Base-by-base conservation (phyloP, 2,797 vertebrate species). In the Micrastur ruficollis region DNA sequence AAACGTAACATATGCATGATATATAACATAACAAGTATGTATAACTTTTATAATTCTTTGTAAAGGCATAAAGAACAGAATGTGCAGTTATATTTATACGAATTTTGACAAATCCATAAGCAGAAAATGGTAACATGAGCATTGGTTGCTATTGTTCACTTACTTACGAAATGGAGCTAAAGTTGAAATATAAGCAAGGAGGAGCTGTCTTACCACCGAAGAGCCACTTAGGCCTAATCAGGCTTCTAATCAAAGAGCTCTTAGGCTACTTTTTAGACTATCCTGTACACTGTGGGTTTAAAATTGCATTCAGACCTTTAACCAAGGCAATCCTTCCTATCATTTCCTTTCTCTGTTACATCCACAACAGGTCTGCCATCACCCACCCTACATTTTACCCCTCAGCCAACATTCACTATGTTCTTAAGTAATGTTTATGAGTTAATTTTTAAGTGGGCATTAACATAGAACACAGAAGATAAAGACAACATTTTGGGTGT, bases 1-100 rank as follows among this genome's bases (percentile, higher is more conserved):
- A 2, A 32, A 23, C 0, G 0, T 20, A 55, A 68, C 5, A 29
- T 7, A 34, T 22, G 8, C 11, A 29, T 3, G 3, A 84, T 29
- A 65, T 5, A 9, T 21, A 81, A 42, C 15, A 61, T 42, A 34
- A 81, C 1, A 8, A 16, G 8, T 42, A 40, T 16, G 6, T 32
- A 6, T 18, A 6, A 40, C 7, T 83, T 62, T 73, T 67, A 19
- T 7, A 78, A 27, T 36, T 86, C 31, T 67, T 59, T 74, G 26
- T 16, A 81, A 86, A 67, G 36, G 26, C 36, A 59, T 10, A 49
- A 14, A 78, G 11, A 76, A 47, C 8, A 53, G 14, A 76, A 92
- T 46, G 9, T 36, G 31, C 17, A 71, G 44, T 21, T 59, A 1
- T 53, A 14, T 47, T 61, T 83, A 62, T 67, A 56, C 20, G 1